A percentile compares a stretch with the other conserved stretches of the same genome.
Evolutionary conservation across 2,888 invertebrate species (phyloP).

Genomic region (Rhagium mordax): DNA sequence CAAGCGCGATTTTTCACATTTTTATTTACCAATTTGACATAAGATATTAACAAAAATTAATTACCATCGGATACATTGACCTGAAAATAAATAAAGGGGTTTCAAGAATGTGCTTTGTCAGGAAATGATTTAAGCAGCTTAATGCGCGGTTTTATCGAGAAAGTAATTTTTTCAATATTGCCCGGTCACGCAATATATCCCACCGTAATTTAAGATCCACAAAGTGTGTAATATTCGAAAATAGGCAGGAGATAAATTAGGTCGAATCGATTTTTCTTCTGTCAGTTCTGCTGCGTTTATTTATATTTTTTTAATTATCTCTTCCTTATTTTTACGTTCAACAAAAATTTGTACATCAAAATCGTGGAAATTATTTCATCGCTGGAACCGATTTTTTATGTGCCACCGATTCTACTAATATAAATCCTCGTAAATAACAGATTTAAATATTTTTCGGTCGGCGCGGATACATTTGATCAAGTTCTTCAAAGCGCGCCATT

Average conservation of each 20-base stretch:
- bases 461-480: background rate
- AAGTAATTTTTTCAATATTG: background rate
- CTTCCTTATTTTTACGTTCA: too few species aligned
- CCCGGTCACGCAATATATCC: background rate
- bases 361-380: too few species aligned
- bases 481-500: slow-evolving; percentile 6
- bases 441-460: background rate
- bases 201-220: background rate
- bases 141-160: background rate
- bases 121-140: slow-evolving; percentile 2
- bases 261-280: too few species aligned
- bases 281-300: too few species aligned
- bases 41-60: slow-evolving; percentile 49
- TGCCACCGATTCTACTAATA: background rate
- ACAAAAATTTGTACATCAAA: too few species aligned
- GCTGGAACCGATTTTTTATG: too few species aligned
- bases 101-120: slow-evolving; percentile 1
- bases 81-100: slow-evolving; percentile 14
- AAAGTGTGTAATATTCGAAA: background rate
- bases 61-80: slow-evolving; percentile 27
- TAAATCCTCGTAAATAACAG: background rate
- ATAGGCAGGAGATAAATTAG: too few species aligned
- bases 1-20: slow-evolving; percentile 45
- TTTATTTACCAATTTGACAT: slow-evolving; percentile 49
- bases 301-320: too few species aligned